Percentiles rank a stretch among this genome's conserved stretches.
Evolutionary conservation across 2,888 invertebrate species (phyloP).

Genomic region (Caenorhabditis plicata): DNA sequence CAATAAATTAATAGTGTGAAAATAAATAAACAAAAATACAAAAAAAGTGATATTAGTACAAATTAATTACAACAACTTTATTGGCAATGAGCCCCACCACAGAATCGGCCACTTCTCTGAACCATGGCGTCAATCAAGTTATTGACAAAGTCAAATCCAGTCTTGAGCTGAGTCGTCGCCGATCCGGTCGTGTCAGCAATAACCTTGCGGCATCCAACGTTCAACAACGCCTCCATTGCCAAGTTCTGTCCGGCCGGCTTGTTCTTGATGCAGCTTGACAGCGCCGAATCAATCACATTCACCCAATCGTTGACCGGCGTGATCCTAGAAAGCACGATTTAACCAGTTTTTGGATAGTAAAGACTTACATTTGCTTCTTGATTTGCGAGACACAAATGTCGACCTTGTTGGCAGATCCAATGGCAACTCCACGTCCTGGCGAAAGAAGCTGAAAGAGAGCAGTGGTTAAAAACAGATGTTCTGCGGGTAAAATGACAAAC

Average conservation of each 20-base stretch:
- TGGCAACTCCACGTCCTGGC: constrained; percentile 55
- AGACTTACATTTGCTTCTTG: constrained; percentile 60
- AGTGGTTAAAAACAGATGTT: background rate
- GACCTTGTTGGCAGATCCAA: constrained; percentile 58
- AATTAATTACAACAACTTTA: constrained; percentile 37
- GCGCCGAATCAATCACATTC: constrained; percentile 60
- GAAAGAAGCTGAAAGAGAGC: constrained; percentile 43
- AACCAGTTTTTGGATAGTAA: constrained; percentile 3
- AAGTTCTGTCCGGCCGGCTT: constrained; percentile 56
- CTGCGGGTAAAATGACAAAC: constrained; percentile 8
- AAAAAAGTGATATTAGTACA: background rate
- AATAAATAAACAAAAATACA: background rate
- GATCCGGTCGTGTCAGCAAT: constrained; percentile 63
- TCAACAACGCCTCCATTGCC: constrained; percentile 63
- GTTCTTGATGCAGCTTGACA: constrained; percentile 60
- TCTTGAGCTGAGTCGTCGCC: constrained; percentile 61
- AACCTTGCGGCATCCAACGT: constrained; percentile 64
- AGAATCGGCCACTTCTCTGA: constrained; percentile 60
- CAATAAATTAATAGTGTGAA: too few species aligned
- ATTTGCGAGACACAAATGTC: constrained; percentile 62
- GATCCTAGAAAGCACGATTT: constrained; percentile 45
- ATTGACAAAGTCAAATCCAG: constrained; percentile 66
- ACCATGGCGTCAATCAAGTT: constrained; percentile 63
- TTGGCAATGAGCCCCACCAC: constrained; percentile 58
- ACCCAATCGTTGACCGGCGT: constrained; percentile 65